Conservation (phyloP, 2,113 vertebrate species). For the Tursiops truncatus region DNA sequence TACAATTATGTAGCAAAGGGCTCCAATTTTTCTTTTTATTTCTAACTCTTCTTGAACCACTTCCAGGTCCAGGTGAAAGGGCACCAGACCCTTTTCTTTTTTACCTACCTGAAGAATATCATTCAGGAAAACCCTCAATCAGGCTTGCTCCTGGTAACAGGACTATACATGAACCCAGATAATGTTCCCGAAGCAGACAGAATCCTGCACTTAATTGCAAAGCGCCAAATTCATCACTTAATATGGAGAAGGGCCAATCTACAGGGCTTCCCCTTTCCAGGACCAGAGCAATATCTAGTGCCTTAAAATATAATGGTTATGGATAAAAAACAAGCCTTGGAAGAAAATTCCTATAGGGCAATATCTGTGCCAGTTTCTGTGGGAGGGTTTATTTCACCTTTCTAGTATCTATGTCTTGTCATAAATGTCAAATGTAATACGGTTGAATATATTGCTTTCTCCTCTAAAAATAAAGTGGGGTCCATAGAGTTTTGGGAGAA, state of each 20-base stretch:
- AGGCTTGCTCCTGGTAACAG: neutral
- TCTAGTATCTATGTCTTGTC: conserved; percentile 19
- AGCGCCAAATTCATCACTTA: conserved; percentile 49
- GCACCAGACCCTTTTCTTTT: conserved; percentile 82
- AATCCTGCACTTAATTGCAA: conserved; percentile 34
- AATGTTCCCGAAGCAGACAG: conserved; percentile 37
- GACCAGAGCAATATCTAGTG: neutral
- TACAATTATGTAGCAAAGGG: neutral
- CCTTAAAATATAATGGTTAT: neutral
- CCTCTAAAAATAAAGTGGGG: conserved; percentile 12
- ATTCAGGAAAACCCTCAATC: neutral
- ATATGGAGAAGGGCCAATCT: conserved; percentile 6
- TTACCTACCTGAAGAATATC: conserved; percentile 80
- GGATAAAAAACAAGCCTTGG: conserved; percentile 66
- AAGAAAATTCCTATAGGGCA: conserved; percentile 43
- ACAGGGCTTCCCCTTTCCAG: conserved; percentile 40
- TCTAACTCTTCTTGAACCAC: conserved; percentile 83
- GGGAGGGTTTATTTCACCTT: conserved; percentile 41
- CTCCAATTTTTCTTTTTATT: conserved; percentile 83
- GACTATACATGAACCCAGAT: conserved; percentile 39
- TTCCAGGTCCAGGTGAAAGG: conserved; percentile 83
- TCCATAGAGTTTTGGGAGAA: neutral
- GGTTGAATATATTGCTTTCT: neutral
- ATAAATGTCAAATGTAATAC: conserved; percentile 1
- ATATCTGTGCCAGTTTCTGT: conserved; percentile 33